Evolutionary conservation across 2,797 vertebrate genomes (phyloP), one percentile per base, ranked within the genome.

Genomic region (Oceanodroma leucorhoa): DNA sequence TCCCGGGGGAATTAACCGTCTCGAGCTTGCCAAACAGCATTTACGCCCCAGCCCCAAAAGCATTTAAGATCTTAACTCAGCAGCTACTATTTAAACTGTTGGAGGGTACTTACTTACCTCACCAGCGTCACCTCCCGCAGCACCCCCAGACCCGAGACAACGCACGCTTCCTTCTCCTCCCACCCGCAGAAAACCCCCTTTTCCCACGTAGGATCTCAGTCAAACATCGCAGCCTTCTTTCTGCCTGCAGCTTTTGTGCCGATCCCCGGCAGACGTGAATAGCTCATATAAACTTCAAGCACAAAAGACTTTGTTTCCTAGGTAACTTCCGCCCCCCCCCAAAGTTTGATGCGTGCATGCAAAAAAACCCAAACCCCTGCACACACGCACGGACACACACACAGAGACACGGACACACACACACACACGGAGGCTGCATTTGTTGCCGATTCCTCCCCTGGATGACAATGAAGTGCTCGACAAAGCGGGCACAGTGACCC

Each of bases 261-360:
- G 95, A 97, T 98, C 98, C 98, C 98, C 98, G 93, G 98, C 95
- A 97, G 96, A 98, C 98, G 97, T 97, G 97, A 98, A 98, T 98
- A 98, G 98, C 98, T 98, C 98, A 94, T 98, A 98, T 98, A 98
- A 98, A 98, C 97, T 98, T 97, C 67, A 69, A 97, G 97, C 98
- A 99, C 98, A 99, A 99, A 99, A 98, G 98, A 98, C 97, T 98
- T 95, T 95, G 99, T 99, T 99, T 98, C 99, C 99, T 98, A 98
- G 98, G 99, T 98, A 99, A 99, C 99, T 97, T 40, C 40, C 95
- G 86, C 79, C 76, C 80, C 11, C 61, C 38, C 89, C 92, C 96
- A 96, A 97, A 98, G 97, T 98, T 98, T 97, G 96, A 97, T 97
- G 96, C 95, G 96, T 97, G 97, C 96, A 97, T 94, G 93, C 95